Percentiles rank a stretch among this genome's conserved stretches.
These are phyloP conservation scores for Acrocera orbiculus DNA, from an alignment of 2,888 invertebrate species.

Conservation along the genomic window DNA sequence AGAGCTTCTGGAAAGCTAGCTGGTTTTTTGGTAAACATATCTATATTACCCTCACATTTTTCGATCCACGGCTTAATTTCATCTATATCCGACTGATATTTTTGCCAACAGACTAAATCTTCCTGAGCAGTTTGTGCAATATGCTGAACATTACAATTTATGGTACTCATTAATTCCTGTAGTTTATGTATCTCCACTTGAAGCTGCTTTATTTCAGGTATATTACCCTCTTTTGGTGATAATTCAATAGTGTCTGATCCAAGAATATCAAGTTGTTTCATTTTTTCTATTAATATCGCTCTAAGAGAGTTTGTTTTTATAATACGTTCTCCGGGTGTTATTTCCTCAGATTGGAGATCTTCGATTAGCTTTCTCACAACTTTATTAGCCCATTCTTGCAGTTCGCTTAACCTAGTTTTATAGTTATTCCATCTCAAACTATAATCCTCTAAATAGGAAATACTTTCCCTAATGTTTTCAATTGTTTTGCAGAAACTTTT, in stretches of 20 bases:
- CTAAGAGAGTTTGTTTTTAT: conserved; percentile 57
- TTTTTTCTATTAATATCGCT: conserved; percentile 56
- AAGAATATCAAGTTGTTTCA: conserved; percentile 50
- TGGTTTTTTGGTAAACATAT: conserved; percentile 44
- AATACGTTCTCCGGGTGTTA: conserved; percentile 71
- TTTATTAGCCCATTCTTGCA: conserved; percentile 66
- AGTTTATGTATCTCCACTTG: conserved; percentile 57
- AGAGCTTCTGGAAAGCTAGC: conserved; percentile 64
- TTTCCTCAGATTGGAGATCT: conserved; percentile 53
- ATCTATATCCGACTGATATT: conserved; percentile 60
- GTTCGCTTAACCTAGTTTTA: conserved; percentile 53
- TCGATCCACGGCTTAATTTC: conserved; percentile 80
- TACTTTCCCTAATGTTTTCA: conserved; percentile 61
- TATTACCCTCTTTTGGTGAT: conserved; percentile 43
- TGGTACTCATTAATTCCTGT: conserved; percentile 54
- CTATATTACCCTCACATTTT: conserved; percentile 64
- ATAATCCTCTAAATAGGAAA: conserved; percentile 62
- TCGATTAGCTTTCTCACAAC: conserved; percentile 58
- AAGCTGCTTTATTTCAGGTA: conserved; percentile 54
- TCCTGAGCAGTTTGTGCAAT: conserved; percentile 58
- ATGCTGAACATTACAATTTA: conserved; percentile 58
- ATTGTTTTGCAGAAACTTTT: conserved; percentile 56
- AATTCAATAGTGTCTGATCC: conserved; percentile 61
- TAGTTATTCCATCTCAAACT: conserved; percentile 66
- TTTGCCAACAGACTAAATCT: conserved; percentile 70